These are phyloP conservation scores for Cheilosia pagana DNA, from an alignment of 2,888 invertebrate genomes.

Conservation along the genomic window DNA sequence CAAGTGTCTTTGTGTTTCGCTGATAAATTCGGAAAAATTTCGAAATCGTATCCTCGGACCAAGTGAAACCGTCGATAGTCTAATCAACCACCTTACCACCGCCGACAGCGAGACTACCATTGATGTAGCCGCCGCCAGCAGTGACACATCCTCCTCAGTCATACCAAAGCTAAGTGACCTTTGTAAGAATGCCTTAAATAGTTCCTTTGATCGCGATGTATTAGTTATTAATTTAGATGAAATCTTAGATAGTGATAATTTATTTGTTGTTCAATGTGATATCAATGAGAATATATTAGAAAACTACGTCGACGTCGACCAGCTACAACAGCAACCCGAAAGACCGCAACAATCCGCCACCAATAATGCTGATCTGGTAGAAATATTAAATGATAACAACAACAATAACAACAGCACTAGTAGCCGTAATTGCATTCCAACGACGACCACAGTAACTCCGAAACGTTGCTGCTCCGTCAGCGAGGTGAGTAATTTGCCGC, in stretches of 20 bases:
- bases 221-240: slow-evolving; percentile 82
- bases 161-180: slow-evolving; percentile 84
- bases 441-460: slow-evolving; percentile 21
- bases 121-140: slow-evolving; percentile 69
- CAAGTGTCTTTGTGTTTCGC: slow-evolving; percentile 77
- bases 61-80: slow-evolving; percentile 56
- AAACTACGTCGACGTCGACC: slow-evolving; percentile 75
- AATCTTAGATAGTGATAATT: slow-evolving; percentile 81
- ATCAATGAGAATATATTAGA: slow-evolving; percentile 82
- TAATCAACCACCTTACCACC: slow-evolving; percentile 39
- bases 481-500: slow-evolving; percentile 75
- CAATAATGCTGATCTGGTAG: slow-evolving; percentile 58
- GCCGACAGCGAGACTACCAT: slow-evolving; percentile 34
- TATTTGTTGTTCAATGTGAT: slow-evolving; percentile 83
- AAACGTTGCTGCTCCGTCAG: slow-evolving; percentile 66
- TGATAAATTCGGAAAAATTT: slow-evolving; percentile 78
- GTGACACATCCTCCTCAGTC: slow-evolving; percentile 61
- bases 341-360: slow-evolving; percentile 23
- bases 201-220: slow-evolving; percentile 81
- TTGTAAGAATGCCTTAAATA: slow-evolving; percentile 84
- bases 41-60: slow-evolving; percentile 70
- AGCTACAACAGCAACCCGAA: slow-evolving; percentile 29
- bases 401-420: slow-evolving; percentile 57
- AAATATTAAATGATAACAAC: slow-evolving; percentile 74
- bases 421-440: slow-evolving; percentile 27